Evolutionary conservation across 2,888 invertebrate species (phyloP), one percentile per base, ranked within the genome.

Genomic region (Norana najaformis): DNA sequence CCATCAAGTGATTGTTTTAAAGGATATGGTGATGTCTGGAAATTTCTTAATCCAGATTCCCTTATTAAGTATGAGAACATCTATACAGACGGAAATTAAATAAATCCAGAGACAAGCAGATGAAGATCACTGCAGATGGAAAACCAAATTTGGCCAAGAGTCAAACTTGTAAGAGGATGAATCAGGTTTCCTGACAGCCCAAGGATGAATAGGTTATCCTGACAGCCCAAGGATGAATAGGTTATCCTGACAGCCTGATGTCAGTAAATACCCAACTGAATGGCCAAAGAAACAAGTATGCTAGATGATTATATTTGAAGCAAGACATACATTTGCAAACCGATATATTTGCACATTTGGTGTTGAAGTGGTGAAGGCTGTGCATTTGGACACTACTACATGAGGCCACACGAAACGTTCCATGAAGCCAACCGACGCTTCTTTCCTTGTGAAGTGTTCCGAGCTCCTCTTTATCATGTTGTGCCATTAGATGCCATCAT

Each of bases 361-460:
- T 69, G n/a, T 69, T 85, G 35, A 36, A 94, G 97, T 47, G 97
- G 97, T 3, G 97, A 97, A 94, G 96, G 97, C 92, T 98, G 97
- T 95, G 98, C 98, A 11, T 98, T 98, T 95, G 99, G 99, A 0
- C 98, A 98, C 95, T 98, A 98, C 95, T 99, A 98, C 95, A 96
- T 99, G 92, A 96, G 98, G 53, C 99, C 99, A 20, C 98, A 99
- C 94, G 99, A 99, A 95, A 99, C 99, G 3, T 97, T 98, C 20
- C 98, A 99, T 94, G 99, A 99, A 95, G 99, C 99, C 1, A 97
- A 97, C 0, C 96, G 99, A 93, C 97, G 97, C 95, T 96, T 96
- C 93, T 98, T 98, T 95, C 93, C 93, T 38, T 95, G 95, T 92
- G 95, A 95, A 93, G 97, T 99, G 90, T 98, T 99, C 95, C 96